phyloP scores from a whole-genome alignment of 1,140 invertebrate genomes.

The Zaprionus lachaisei region DNA sequence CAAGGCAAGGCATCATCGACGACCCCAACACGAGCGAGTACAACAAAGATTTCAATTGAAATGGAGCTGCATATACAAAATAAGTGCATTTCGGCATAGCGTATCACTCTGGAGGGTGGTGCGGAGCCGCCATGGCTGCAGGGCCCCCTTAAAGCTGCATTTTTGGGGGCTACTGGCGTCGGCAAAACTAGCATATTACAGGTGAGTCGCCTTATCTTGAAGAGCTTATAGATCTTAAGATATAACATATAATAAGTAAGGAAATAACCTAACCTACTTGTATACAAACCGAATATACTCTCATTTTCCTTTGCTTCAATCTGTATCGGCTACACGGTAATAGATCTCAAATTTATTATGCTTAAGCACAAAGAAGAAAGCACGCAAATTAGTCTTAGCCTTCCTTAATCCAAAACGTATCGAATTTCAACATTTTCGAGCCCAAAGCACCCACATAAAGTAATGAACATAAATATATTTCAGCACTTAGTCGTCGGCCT shows the following conservation, averaged over 20 bases:
- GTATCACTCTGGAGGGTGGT: conserved; percentile 85
- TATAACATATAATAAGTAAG: no score
- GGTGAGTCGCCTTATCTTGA: conserved; percentile 84
- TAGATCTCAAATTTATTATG: no score
- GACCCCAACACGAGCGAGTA: conserved; percentile 49
- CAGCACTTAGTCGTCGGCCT: conserved; percentile 7
- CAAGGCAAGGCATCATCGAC: conserved; percentile 41
- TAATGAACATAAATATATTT: background rate
- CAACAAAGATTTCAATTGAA: conserved; percentile 83
- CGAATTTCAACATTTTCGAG: background rate
- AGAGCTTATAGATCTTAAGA: background rate
- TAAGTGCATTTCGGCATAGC: conserved; percentile 85
- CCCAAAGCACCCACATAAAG: background rate
- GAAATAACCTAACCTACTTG: no score
- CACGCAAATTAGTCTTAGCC: background rate
- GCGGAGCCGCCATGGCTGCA: conserved; percentile 85
- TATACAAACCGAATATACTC: no score
- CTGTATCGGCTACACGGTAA: no score
- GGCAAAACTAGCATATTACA: conserved; percentile 93
- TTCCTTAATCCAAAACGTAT: background rate
- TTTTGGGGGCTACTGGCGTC: conserved; percentile 91
- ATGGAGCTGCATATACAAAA: conserved; percentile 84
- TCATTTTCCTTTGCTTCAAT: no score
- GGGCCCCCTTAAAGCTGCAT: conserved; percentile 91
- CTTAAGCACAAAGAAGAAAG: background rate